Evolutionary conservation across 2,797 vertebrate species (phyloP), one percentile per base, ranked within the genome.

Genomic region (Cheirogaleus major): DNA sequence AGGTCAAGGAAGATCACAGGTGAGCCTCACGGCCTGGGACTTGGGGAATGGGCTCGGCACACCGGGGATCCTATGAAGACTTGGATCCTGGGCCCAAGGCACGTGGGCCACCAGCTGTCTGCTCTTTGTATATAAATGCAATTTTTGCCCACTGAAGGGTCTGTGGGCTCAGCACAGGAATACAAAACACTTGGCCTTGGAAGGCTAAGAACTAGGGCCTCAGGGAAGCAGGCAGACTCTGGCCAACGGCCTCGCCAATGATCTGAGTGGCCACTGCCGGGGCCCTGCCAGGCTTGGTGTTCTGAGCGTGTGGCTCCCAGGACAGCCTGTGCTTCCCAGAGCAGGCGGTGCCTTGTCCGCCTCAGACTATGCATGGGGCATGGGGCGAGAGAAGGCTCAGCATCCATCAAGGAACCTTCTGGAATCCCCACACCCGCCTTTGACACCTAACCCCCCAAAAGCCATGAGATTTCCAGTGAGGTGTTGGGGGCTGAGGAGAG

Each of bases 341-440:
- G 65, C 57, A 14, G 75, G 48, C 15, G 18, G 27, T 30, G 59
- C 35, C 63, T 79, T 57, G 89, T 27, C 38, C 32, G 7, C 32
- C 17, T 65, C 63, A 65, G 32, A 63, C 20, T 9, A 27, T 41
- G 30, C 75, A n/a, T 8, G 38, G 14, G 15, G 57, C 25, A 9
- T 14, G 23, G 20, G 22, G 14, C 14, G 22, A 65, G 55, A 61
- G 59, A 61, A 82, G 7, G 45, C 48, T 69, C 50, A 80, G 57
- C 23, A n/a, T 25, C 55, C 30, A 72, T 32, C 43, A 55, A 27
- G 20, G 83, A 69, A 69, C 32, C 82, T 91, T 85, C 94, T 81
- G 55, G 84, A 79, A 57, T n/a, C 13, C 20, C 82, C 59, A 65
- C 4, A 27, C 18, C 45, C 73, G 43, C 32, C 67, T 95, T 59